A percentile compares a stretch with the other conserved stretches of the same genome.
phyloP scores from a whole-genome alignment of 2,797 vertebrate species.

The Amphiprion clarkii region DNA sequence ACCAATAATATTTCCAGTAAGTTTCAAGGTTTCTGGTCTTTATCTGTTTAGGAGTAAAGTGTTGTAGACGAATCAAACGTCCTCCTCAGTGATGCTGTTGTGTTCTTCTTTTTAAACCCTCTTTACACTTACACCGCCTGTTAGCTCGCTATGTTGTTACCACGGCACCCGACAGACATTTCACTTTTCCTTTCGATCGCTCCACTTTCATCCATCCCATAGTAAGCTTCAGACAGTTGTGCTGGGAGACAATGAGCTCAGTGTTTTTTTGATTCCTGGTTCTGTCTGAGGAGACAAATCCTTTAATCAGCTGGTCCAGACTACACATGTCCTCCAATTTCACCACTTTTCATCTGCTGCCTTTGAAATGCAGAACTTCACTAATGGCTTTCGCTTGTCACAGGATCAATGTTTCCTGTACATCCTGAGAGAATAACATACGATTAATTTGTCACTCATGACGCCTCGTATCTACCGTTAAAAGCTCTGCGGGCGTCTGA shows the following conservation, averaged over 20 bases:
- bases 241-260: conserved; percentile 66
- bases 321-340: conserved; percentile 71
- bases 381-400: conserved; percentile 71
- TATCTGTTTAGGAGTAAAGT: too few species aligned
- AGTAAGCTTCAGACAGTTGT: conserved; percentile 62
- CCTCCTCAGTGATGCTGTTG: conserved; percentile 10
- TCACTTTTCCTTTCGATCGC: conserved; percentile 42
- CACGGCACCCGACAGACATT: conserved; percentile 45
- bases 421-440: conserved; percentile 56
- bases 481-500: conserved; percentile 16
- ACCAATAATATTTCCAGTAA: too few species aligned
- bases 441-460: conserved; percentile 55
- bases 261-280: conserved; percentile 68
- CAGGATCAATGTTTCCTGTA: conserved; percentile 62
- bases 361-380: conserved; percentile 75
- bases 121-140: conserved; percentile 39
- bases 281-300: conserved; percentile 54
- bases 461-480: conserved; percentile 24
- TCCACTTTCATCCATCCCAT: conserved; percentile 54
- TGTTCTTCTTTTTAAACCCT: conserved; percentile 2
- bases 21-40: too few species aligned
- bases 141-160: conserved; percentile 25
- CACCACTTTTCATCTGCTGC: conserved; percentile 65
- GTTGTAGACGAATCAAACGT: not conserved
- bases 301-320: conserved; percentile 72